Evolutionary conservation across 2,888 invertebrate genomes (phyloP).

Genomic region (Euzetes globulus): DNA sequence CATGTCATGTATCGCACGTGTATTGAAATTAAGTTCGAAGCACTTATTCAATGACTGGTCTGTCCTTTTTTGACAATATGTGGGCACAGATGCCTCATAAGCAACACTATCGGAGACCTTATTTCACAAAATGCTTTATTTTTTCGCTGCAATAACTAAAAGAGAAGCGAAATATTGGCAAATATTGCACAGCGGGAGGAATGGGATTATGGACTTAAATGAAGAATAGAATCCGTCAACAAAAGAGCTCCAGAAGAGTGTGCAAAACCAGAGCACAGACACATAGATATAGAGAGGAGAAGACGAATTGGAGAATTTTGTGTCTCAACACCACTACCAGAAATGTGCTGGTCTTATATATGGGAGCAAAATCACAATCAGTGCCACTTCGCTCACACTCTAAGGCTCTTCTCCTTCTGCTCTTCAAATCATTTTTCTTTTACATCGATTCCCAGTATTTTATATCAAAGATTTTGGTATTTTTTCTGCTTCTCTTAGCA

Average conservation of each 20-base stretch:
- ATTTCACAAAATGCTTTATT: conserved; percentile 3
- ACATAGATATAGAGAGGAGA: background rate
- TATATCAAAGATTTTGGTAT: background rate
- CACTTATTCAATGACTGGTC: background rate
- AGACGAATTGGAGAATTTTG: background rate
- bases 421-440: conserved; percentile 5
- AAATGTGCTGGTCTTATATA: background rate
- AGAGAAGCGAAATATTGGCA: conserved; percentile 12
- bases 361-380: background rate
- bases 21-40: conserved; percentile 25
- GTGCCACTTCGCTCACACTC: background rate
- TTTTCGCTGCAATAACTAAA: background rate
- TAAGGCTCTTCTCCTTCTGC: background rate
- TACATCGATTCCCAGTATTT: conserved; percentile 6
- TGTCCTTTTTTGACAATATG: background rate
- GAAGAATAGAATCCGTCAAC: conserved; percentile 22
- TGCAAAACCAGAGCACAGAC: background rate
- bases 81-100: conserved; percentile 17
- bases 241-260: conserved; percentile 17
- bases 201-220: conserved; percentile 24
- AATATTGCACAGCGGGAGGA: conserved; percentile 29
- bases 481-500: background rate
- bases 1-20: conserved; percentile 24
- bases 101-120: background rate
- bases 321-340: background rate